Conservation (phyloP, 2,797 vertebrate genomes). For the Acomys russatus region DNA sequence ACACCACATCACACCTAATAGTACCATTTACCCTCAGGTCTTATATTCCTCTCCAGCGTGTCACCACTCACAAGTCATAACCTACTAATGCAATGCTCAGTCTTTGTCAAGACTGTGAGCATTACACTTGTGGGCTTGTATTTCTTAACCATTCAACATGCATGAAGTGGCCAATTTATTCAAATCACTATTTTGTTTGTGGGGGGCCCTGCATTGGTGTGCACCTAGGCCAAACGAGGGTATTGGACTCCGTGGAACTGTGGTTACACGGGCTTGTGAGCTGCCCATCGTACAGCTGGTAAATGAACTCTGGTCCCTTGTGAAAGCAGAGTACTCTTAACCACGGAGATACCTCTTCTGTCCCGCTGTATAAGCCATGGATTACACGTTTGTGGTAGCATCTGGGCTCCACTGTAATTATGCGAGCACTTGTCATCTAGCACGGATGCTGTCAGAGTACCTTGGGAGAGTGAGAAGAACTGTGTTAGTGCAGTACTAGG, state of each 20-base stretch:
- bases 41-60: not conserved
- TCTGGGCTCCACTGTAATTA: accelerated
- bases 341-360: too few relatives aligned
- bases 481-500: not conserved
- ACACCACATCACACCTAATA: not conserved
- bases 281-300: not conserved
- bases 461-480: not conserved
- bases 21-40: not conserved
- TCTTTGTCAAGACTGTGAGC: not conserved
- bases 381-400: too few relatives aligned
- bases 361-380: not conserved
- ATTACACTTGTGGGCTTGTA: not conserved
- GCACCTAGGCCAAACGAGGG: not conserved
- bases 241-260: too few relatives aligned
- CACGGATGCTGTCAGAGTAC: not conserved
- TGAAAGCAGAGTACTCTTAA: not conserved
- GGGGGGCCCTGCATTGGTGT: too few relatives aligned
- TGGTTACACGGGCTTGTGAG: not conserved
- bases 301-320: not conserved
- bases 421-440: too few relatives aligned
- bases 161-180: not conserved
- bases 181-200: not conserved
- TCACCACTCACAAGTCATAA: not conserved
- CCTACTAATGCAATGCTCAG: not conserved
- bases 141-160: not conserved